Conservation (phyloP, 2,888 invertebrate genomes). For the Thyatira batis region DNA sequence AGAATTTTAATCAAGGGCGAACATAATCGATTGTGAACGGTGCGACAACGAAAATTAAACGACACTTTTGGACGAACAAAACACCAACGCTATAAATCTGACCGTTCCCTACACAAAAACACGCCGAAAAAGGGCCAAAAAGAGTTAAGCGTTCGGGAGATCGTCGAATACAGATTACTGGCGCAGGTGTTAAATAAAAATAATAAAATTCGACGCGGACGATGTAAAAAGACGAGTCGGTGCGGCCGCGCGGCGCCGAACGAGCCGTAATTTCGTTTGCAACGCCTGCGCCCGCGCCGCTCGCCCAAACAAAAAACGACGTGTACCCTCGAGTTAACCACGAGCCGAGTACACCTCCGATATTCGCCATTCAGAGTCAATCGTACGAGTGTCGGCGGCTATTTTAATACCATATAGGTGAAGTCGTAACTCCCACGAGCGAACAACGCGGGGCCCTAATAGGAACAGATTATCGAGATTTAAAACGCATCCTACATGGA, state of each 20-base stretch:
- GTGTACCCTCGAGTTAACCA: slow-evolving; percentile 64
- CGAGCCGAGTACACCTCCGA: slow-evolving; percentile 47
- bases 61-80: slow-evolving; percentile 73
- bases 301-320: slow-evolving; percentile 59
- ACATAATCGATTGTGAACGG: slow-evolving; percentile 73
- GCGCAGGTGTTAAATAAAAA: slow-evolving; percentile 83
- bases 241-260: slow-evolving; percentile 77
- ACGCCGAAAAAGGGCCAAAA: slow-evolving; percentile 77
- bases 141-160: slow-evolving; percentile 81
- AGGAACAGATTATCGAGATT: slow-evolving; percentile 45
- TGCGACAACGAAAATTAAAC: slow-evolving; percentile 74
- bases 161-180: slow-evolving; percentile 79
- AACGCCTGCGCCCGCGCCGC: slow-evolving; percentile 41
- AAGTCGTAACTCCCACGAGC: slow-evolving; percentile 38
- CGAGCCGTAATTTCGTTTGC: slow-evolving; percentile 73
- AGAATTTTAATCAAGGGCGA: slow-evolving; percentile 58
- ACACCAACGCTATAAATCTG: slow-evolving; percentile 72
- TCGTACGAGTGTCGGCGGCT: slow-evolving; percentile 47
- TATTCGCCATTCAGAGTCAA: slow-evolving; percentile 61
- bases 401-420: slow-evolving; percentile 61
- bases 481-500: slow-evolving; percentile 24
- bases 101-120: slow-evolving; percentile 60
- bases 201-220: slow-evolving; percentile 75
- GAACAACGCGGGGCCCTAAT: slow-evolving; percentile 37
- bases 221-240: slow-evolving; percentile 70